Base-by-base conservation (phyloP, 2,113 vertebrate genomes). In the Polyodon spathula region DNA sequence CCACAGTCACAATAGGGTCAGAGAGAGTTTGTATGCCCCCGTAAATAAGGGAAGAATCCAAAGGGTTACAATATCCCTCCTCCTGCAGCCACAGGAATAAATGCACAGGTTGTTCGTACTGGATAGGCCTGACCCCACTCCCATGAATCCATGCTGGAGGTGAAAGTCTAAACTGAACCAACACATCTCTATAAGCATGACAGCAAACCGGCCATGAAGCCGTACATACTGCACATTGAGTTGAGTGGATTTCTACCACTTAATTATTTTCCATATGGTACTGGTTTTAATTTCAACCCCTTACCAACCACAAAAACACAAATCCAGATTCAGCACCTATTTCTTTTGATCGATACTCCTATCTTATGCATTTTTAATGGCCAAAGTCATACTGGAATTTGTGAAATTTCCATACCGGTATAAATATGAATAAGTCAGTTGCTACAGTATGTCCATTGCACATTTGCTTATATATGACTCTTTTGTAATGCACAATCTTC, bases 1-100 rank as follows among this genome's bases (percentile, higher is more conserved):
- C 78, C 73, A 73, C 62, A 0, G 44, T 74, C 79, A 88, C 88
- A 85, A 77, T 82, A 78, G 77, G 74, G 86, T 84, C 63, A 72
- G 80, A 72, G 78, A 81, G 71, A 79, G 74, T 73, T 56, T 60
- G 61, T 76, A 76, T 68, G 40, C 50, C 40, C 42, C 71, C 66
- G 73, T 78, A 76, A 77, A 81, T 71, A 66, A 70, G 40, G 67
- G 67, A 8, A 7, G 53, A 55, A 27, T 27, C 27, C 27, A 27
- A 27, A 27, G 27, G 27, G 27, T 27, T 27, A 3, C 8, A 37
- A 16, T 55, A 27, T 27, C 27, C 27, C 27, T 27, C 27, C 27
- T 27, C 27, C 27, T 27, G 27, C 27, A 17, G 48, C 57, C 0
- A 46, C 63, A 64, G 60, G 67, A 56, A 56, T 9, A 10, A 5